Conservation (phyloP, 2,113 vertebrate genomes). For the Thunnus thynnus region DNA sequence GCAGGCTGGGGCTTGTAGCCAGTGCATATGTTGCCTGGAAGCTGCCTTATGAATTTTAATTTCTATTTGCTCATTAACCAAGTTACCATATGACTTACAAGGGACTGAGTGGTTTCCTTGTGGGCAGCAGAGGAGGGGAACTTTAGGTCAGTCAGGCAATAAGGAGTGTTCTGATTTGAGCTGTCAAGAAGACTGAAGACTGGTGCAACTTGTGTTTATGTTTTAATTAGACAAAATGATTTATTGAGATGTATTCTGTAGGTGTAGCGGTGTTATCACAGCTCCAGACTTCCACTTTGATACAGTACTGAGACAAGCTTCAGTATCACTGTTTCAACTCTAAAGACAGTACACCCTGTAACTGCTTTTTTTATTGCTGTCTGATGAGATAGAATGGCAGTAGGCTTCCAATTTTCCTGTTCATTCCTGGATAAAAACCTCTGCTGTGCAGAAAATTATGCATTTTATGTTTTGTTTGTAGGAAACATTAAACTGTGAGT, state of each 20-base stretch:
- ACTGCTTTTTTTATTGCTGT: too few species aligned
- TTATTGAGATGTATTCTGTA: not conserved
- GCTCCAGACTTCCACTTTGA: not conserved
- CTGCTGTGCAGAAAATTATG: too few species aligned
- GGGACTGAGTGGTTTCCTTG: constrained; percentile 5
- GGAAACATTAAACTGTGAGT: too few species aligned
- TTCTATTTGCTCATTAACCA: constrained; percentile 56
- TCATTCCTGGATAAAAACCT: too few species aligned
- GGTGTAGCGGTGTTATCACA: not conserved
- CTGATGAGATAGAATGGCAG: too few species aligned
- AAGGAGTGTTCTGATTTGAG: not conserved
- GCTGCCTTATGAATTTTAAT: constrained; percentile 54
- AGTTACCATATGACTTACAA: constrained; percentile 59
- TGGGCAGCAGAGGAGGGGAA: constrained; percentile 4
- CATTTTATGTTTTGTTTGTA: too few species aligned
- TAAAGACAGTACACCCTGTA: too few species aligned
- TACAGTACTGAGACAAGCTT: not conserved
- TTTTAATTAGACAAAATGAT: not conserved
- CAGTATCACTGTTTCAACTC: not conserved
- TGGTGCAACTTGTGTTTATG: not conserved
- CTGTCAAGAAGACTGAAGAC: not conserved
- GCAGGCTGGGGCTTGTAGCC: constrained; percentile 32
- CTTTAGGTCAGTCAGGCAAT: constrained; percentile 16
- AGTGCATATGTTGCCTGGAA: constrained; percentile 64
- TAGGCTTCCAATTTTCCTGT: too few species aligned